Percentiles rank a stretch among this genome's conserved stretches.
Conservation (phyloP, 2,888 invertebrate genomes). For the Drosophila neonasuta region DNA sequence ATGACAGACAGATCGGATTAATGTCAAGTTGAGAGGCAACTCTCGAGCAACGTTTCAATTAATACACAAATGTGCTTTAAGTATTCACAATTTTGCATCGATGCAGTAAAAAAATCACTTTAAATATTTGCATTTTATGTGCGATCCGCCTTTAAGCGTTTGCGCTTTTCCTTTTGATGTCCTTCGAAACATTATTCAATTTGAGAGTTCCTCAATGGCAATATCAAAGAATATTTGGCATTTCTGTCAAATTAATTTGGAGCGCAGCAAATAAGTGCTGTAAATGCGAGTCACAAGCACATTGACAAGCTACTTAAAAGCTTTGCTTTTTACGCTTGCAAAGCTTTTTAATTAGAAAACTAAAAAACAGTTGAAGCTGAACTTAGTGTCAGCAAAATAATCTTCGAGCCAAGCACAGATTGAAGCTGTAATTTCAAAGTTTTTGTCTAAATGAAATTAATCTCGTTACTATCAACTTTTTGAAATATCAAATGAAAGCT, state of each 20-base stretch:
- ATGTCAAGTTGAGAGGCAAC: constrained; percentile 43
- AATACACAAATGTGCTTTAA: constrained; percentile 38
- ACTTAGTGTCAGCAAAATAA: too few species aligned
- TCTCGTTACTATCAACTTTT: too few species aligned
- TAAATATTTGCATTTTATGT: constrained; percentile 26
- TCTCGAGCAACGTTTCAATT: constrained; percentile 34
- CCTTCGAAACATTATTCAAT: constrained; percentile 1
- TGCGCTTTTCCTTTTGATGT: neutral
- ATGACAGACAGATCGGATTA: constrained; percentile 33
- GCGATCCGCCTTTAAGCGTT: neutral
- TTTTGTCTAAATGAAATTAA: too few species aligned
- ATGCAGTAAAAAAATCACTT: constrained; percentile 12
- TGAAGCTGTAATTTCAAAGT: neutral
- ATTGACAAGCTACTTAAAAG: neutral
- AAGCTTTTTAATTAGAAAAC: too few species aligned
- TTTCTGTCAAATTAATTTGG: neutral
- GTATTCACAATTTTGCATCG: constrained; percentile 28
- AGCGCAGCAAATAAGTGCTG: neutral
- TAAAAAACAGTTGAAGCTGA: too few species aligned
- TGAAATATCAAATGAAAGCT: too few species aligned
- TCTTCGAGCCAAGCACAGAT: too few species aligned
- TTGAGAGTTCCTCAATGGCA: neutral
- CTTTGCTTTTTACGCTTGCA: neutral
- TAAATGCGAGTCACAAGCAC: neutral
- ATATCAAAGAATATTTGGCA: neutral